These are phyloP conservation scores for Drosophila rubida DNA, from an alignment of 2,888 invertebrate genomes.

Conservation along the genomic window DNA sequence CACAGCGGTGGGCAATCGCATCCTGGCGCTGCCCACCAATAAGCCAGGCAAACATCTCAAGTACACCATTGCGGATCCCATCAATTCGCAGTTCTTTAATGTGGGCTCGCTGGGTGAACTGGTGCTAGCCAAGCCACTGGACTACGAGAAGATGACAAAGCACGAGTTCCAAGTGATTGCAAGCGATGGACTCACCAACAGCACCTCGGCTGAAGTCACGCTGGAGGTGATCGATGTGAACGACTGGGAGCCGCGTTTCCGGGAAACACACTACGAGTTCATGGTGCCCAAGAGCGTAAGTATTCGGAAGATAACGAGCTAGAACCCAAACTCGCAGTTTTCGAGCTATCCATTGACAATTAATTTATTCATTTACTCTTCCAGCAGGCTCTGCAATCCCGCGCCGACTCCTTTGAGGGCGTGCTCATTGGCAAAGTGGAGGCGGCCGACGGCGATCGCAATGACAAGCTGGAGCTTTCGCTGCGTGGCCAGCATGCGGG, in stretches of 20 bases:
- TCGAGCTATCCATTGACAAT: not conserved
- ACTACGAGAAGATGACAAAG: slow-evolving; percentile 90
- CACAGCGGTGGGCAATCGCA: slow-evolving; percentile 89
- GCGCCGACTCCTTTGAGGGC: slow-evolving; percentile 82
- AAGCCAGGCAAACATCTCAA: slow-evolving; percentile 88
- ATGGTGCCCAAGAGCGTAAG: slow-evolving; percentile 83
- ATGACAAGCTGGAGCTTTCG: slow-evolving; percentile 90
- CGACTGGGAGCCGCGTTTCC: slow-evolving; percentile 97
- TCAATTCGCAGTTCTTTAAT: slow-evolving; percentile 90
- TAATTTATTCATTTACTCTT: not conserved
- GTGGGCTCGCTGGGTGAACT: slow-evolving; percentile 93
- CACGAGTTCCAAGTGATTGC: slow-evolving; percentile 93
- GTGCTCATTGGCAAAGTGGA: slow-evolving; percentile 89
- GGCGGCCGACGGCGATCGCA: slow-evolving; percentile 94
- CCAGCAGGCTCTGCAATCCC: slow-evolving; percentile 76
- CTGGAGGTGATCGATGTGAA: slow-evolving; percentile 94
- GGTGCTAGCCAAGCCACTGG: slow-evolving; percentile 89
- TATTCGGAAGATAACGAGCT: slow-evolving; percentile 9
- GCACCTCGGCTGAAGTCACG: slow-evolving; percentile 91
- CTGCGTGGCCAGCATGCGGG: slow-evolving; percentile 89
- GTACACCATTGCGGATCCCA: slow-evolving; percentile 91
- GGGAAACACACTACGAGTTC: slow-evolving; percentile 95
- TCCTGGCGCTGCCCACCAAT: slow-evolving; percentile 89
- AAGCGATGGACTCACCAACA: slow-evolving; percentile 90
- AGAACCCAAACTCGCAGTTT: too few relatives aligned